Conservation (phyloP, 2,113 vertebrate genomes). For the Girardinichthys multiradiatus region DNA sequence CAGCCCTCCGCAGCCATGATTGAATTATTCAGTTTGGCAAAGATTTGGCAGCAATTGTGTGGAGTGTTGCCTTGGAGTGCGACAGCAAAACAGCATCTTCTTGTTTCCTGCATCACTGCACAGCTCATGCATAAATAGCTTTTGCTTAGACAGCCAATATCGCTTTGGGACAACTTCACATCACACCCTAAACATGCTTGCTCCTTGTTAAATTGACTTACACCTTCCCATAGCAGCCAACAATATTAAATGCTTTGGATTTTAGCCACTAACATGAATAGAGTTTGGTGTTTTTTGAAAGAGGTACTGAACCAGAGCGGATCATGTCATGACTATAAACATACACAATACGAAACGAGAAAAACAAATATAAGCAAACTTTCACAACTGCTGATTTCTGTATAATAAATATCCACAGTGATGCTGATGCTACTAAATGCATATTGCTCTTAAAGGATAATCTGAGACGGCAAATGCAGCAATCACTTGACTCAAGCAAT, state of each 20-base stretch:
- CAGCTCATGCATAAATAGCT: slow-evolving; percentile 85
- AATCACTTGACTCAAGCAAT: slow-evolving; percentile 36
- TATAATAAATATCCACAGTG: not conserved
- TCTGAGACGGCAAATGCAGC: slow-evolving; percentile 12
- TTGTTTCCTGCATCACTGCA: slow-evolving; percentile 85
- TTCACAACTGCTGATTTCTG: slow-evolving; percentile 1
- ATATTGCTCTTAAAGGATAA: slow-evolving; percentile 2
- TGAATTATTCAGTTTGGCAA: slow-evolving; percentile 86
- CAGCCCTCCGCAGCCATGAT: slow-evolving; percentile 66
- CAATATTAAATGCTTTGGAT: slow-evolving; percentile 42
- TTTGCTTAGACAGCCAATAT: slow-evolving; percentile 70
- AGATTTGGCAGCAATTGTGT: slow-evolving; percentile 79
- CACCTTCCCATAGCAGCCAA: slow-evolving; percentile 44
- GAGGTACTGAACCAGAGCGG: not conserved
- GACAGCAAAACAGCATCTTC: slow-evolving; percentile 72
- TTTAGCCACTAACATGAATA: slow-evolving; percentile 7
- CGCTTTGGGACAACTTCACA: slow-evolving; percentile 75
- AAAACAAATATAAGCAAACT: not conserved
- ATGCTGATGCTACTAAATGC: slow-evolving; percentile 4
- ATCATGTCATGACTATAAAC: not conserved
- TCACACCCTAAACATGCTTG: slow-evolving; percentile 78
- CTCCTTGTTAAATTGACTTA: slow-evolving; percentile 81
- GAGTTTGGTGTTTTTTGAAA: not conserved
- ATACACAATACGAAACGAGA: not conserved
- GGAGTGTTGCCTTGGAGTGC: slow-evolving; percentile 81